phyloP scores from a whole-genome alignment of 2,113 vertebrate species.

The Coracopsis vasa region DNA sequence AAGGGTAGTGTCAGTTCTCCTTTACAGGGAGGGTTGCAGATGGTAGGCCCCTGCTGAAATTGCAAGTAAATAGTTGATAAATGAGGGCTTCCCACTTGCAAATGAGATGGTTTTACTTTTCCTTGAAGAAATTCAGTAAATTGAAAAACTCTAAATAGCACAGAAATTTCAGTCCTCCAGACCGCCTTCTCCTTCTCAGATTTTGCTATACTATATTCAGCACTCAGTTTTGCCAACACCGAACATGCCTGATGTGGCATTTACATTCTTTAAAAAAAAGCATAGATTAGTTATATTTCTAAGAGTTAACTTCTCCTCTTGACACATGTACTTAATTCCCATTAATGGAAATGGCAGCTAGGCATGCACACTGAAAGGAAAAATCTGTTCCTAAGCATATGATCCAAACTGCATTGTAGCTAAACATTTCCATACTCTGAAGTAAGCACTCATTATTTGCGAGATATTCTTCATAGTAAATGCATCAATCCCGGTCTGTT shows the following conservation, averaged over 20 bases:
- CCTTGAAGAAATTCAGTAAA: slow-evolving; percentile 50
- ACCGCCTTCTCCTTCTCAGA: slow-evolving; percentile 47
- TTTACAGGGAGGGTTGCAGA: not conserved
- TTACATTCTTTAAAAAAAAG: slow-evolving; percentile 63
- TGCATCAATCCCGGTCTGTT: not conserved
- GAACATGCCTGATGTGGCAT: slow-evolving; percentile 61
- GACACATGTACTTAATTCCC: slow-evolving; percentile 70
- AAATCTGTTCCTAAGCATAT: slow-evolving; percentile 64
- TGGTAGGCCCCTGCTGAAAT: slow-evolving; percentile 33
- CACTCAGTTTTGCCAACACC: slow-evolving; percentile 51
- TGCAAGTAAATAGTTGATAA: slow-evolving; percentile 49
- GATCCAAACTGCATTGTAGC: slow-evolving; percentile 61
- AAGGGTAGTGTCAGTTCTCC: not conserved
- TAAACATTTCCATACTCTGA: slow-evolving; percentile 64
- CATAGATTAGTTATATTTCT: slow-evolving; percentile 56
- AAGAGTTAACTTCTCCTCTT: slow-evolving; percentile 68
- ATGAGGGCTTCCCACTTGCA: slow-evolving; percentile 45
- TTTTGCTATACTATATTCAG: slow-evolving; percentile 60
- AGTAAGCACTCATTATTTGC: slow-evolving; percentile 31
- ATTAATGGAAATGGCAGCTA: slow-evolving; percentile 72
- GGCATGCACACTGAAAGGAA: slow-evolving; percentile 52
- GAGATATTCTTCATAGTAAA: slow-evolving; percentile 44
- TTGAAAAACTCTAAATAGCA: slow-evolving; percentile 59
- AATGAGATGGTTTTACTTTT: slow-evolving; percentile 56
- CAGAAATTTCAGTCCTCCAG: slow-evolving; percentile 62